phyloP scores from a whole-genome alignment of 2,113 vertebrate genomes.

The Mustela lutreola region DNA sequence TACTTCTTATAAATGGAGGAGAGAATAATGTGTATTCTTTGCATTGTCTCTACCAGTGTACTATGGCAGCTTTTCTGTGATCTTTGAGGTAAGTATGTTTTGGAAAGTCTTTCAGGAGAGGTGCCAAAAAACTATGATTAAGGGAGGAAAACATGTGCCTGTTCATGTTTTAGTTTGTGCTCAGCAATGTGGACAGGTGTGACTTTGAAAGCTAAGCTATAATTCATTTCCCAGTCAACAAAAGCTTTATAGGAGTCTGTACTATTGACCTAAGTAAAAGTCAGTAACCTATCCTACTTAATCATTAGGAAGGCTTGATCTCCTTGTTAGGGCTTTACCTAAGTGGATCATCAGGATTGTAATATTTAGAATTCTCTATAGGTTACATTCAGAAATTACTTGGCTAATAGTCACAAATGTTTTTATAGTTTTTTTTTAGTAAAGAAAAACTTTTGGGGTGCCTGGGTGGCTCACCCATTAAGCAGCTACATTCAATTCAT shows the following conservation, averaged over 20 bases:
- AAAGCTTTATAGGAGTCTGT: slow-evolving; percentile 52
- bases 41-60: not conserved
- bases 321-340: not conserved
- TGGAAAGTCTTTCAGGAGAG: not conserved
- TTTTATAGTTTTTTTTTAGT: not conserved
- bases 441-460: too few relatives aligned
- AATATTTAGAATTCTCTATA: not conserved
- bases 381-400: slow-evolving; percentile 25
- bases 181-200: not conserved
- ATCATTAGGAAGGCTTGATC: slow-evolving; percentile 37
- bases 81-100: slow-evolving; percentile 2
- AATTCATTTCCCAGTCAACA: slow-evolving; percentile 37
- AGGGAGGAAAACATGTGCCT: not conserved
- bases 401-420: not conserved
- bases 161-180: slow-evolving; percentile 22
- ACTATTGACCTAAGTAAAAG: not conserved
- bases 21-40: not conserved
- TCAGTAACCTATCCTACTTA: slow-evolving; percentile 1
- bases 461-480: too few relatives aligned
- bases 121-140: not conserved
- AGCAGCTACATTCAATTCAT: too few relatives aligned
- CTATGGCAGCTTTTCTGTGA: slow-evolving; percentile 1
- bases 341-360: slow-evolving; percentile 49
- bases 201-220: slow-evolving; percentile 40
- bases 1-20: not conserved